These are phyloP conservation scores for Pentalonia nigronervosa DNA, from an alignment of 1,140 invertebrate genomes.

Conservation along the genomic window DNA sequence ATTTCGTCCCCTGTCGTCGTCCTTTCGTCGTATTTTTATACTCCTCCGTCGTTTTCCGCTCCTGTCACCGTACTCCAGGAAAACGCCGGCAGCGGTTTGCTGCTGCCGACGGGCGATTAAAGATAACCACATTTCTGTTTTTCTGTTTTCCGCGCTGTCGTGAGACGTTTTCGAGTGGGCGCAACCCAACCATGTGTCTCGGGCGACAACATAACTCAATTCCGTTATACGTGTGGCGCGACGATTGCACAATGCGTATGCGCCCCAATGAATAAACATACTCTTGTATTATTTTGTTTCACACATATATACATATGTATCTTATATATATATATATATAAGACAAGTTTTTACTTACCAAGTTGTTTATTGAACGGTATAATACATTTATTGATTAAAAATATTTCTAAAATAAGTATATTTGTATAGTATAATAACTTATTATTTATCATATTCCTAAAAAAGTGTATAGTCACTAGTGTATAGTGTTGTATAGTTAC, in stretches of 20 bases:
- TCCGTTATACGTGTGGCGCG: neutral
- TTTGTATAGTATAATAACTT: neutral
- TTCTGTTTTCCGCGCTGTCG: neutral
- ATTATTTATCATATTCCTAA: no score
- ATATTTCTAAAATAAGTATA: neutral
- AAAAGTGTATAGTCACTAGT: no score
- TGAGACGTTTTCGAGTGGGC: neutral
- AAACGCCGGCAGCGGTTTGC: neutral
- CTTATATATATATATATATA: no score
- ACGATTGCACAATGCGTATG: neutral
- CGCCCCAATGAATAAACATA: neutral
- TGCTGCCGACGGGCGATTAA: neutral
- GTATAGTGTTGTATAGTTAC: no score
- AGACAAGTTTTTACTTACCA: neutral
- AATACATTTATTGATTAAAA: neutral
- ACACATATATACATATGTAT: no score
- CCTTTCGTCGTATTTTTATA: neutral
- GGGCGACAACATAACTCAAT: neutral
- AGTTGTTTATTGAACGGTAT: neutral
- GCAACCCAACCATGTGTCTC: neutral
- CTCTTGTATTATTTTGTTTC: neutral
- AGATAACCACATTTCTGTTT: neutral
- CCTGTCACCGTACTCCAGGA: neutral
- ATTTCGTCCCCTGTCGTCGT: neutral
- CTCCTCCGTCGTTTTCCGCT: neutral